Conservation (phyloP, 2,113 vertebrate species). For the Aspiorhynchus laticeps region DNA sequence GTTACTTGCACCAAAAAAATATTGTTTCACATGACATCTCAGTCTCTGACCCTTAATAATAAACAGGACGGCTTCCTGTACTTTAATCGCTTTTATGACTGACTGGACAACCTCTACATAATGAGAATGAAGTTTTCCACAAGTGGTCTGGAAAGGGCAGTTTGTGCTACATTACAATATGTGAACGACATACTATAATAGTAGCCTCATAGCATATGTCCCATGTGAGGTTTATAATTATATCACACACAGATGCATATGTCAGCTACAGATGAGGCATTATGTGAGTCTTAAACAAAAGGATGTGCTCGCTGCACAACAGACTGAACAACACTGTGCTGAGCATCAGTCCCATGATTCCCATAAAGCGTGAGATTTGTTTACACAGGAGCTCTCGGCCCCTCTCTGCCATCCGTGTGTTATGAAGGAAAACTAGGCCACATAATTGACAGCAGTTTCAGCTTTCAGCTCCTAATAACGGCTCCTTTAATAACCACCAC, state of each 20-base stretch:
- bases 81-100: neutral
- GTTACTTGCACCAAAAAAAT: too few species aligned
- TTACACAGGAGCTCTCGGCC: neutral
- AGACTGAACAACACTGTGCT: neutral
- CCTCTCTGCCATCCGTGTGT: neutral
- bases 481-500: conserved; percentile 2
- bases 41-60: too few species aligned
- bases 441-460: conserved; percentile 16
- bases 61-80: too few species aligned
- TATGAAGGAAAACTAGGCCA: conserved; percentile 7
- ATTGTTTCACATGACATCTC: too few species aligned
- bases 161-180: neutral
- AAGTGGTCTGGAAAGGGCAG: too few species aligned
- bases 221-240: neutral
- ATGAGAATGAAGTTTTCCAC: neutral
- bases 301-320: neutral
- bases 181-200: neutral
- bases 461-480: conserved; percentile 13
- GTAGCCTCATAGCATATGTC: neutral
- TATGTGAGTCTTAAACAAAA: neutral
- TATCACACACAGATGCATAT: neutral
- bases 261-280: neutral
- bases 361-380: conserved; percentile 1
- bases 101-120: neutral
- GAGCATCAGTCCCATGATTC: conserved; percentile 32